Percentiles rank a stretch among this genome's conserved stretches.
Evolutionary conservation across 1,140 invertebrate genomes (phyloP).

Genomic region (Drosophila azteca): DNA sequence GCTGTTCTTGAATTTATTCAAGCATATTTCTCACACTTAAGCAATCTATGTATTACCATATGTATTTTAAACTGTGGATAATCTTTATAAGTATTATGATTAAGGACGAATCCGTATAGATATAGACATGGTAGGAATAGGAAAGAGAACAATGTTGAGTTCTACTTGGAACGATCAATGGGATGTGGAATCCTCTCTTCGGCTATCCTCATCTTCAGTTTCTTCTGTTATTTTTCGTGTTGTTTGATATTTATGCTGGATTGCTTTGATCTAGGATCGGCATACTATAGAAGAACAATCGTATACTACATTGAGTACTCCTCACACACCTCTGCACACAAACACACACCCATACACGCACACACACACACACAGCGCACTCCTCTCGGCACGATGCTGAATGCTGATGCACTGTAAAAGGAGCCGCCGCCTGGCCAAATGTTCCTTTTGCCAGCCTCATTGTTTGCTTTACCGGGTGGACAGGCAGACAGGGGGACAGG

Average conservation of each 20-base stretch:
- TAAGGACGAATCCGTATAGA: constrained; percentile 13
- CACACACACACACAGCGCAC: too few species aligned
- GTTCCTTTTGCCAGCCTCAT: constrained; percentile 55
- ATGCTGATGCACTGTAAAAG: constrained; percentile 30
- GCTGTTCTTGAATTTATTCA: constrained; percentile 56
- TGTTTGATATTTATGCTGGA: background rate
- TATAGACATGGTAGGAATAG: constrained; percentile 1
- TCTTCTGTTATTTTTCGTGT: constrained; percentile 1
- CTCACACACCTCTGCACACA: too few species aligned
- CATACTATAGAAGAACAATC: constrained; percentile 29
- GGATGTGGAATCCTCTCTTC: background rate
- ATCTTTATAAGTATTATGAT: constrained; percentile 18
- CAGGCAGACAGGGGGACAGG: background rate
- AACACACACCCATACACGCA: too few species aligned
- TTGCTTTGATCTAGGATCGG: constrained; percentile 49
- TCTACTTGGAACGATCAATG: constrained; percentile 41
- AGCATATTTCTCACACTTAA: constrained; percentile 9
- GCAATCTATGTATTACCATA: constrained; percentile 32
- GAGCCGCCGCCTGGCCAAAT: constrained; percentile 61
- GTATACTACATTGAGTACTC: constrained; percentile 13
- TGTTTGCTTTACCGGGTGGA: constrained; percentile 12
- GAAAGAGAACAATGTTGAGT: constrained; percentile 33
- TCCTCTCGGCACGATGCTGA: too few species aligned
- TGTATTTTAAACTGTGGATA: constrained; percentile 27
- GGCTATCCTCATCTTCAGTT: background rate